Evolutionary conservation across 2,797 vertebrate species (phyloP).

Genomic region (Diceros bicornis): DNA sequence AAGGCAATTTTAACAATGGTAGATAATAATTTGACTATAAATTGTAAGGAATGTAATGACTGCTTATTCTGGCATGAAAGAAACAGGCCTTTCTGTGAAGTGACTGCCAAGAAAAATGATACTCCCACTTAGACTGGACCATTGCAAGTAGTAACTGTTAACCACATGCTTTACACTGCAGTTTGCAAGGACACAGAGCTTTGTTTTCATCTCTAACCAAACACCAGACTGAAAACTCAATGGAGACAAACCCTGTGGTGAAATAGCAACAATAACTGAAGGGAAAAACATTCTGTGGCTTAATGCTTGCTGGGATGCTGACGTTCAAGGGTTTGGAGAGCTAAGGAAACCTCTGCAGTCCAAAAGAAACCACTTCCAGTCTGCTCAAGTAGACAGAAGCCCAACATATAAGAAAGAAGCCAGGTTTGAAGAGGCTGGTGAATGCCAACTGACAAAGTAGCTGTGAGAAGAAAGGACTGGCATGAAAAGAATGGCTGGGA

Average conservation of each 20-base stretch:
- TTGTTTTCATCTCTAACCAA: conserved; percentile 77
- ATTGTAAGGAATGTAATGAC: conserved; percentile 90
- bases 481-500: conserved; percentile 31
- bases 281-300: background rate
- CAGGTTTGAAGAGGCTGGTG: conserved; percentile 50
- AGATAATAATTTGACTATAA: conserved; percentile 91
- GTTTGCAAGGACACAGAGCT: conserved; percentile 83
- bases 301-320: conserved; percentile 37
- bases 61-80: conserved; percentile 91
- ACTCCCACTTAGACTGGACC: conserved; percentile 89
- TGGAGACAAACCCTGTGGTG: conserved; percentile 5
- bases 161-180: conserved; percentile 86
- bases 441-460: conserved; percentile 6
- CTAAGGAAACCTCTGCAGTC: conserved; percentile 31
- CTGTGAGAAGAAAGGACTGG: background rate
- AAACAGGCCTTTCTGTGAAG: conserved; percentile 89
- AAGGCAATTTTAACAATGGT: conserved; percentile 91
- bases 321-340: conserved; percentile 52
- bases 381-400: conserved; percentile 29
- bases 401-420: background rate
- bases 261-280: conserved; percentile 62
- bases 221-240: conserved; percentile 67
- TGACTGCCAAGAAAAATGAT: conserved; percentile 90
- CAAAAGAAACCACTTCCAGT: conserved; percentile 65
- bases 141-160: conserved; percentile 87